Evolutionary conservation across 2,888 invertebrate species (phyloP), one percentile per base, ranked within the genome.

Genomic region (Argyresthia albistria): DNA sequence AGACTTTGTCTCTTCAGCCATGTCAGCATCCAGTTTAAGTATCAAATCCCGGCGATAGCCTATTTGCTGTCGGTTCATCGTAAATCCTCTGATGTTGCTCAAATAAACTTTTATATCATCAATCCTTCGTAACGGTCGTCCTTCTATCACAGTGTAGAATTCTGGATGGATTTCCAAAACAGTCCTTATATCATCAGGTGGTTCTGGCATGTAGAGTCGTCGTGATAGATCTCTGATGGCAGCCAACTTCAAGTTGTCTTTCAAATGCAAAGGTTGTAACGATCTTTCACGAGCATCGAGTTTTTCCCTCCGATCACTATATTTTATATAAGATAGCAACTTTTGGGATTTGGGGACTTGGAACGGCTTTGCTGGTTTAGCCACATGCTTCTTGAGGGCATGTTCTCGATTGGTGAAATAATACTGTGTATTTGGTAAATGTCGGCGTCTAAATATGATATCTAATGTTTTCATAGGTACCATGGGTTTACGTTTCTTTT

Each of bases 121-220:
- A 58, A 86, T 89, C 60, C 89, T 88, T 50, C 88, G 79, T 35
- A 91, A 79, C 0, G 91, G 89, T 37, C 91, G 83, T 8, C 91
- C 91, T 69, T 89, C 89, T 39, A 92, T 84, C 42, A 90, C 88
- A 1, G 88, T 87, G 65, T 91, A 92, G 69, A 91, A 92, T 57
- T 90, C 88, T 0, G 91, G 90, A 66, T 92, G 91, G 43, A 92
- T 84, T 70, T 92, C 91, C 12, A 90, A 80, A 50, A 92, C 89
- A 1, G 91, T 89, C 58, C 88, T 84, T 35, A 89, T 87, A 56
- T 83, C 83, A 60, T 89, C 84, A 36, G 77, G 73, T n/a, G 89
- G 83, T 59, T 89, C 88, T 65, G 89, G 76, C 25, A 91, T 80
- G 53, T 84, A 90, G 47, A 92, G 76, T 54, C 91, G 75, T 57